These are phyloP conservation scores for Gymnocypris eckloni DNA, from an alignment of 2,797 vertebrate genomes.

Conservation along the genomic window DNA sequence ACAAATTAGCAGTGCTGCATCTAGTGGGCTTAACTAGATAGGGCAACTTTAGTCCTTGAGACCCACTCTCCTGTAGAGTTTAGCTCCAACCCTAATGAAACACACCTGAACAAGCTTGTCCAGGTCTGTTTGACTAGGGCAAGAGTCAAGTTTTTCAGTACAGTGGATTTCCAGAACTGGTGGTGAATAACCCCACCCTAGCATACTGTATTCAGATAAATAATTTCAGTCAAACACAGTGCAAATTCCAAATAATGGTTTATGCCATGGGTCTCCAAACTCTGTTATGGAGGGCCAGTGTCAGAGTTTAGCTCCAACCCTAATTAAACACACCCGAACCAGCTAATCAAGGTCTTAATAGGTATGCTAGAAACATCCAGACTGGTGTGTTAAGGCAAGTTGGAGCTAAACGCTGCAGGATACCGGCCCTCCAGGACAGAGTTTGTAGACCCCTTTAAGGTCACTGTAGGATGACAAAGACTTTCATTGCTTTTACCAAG, in stretches of 20 bases:
- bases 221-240: background rate
- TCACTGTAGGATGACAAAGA: background rate
- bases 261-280: background rate
- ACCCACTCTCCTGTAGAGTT: background rate
- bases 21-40: background rate
- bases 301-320: background rate
- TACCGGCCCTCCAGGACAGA: background rate
- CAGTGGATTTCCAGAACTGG: background rate
- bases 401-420: background rate
- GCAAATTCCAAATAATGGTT: background rate
- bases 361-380: background rate
- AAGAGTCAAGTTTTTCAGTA: background rate
- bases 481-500: background rate
- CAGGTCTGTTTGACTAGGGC: background rate
- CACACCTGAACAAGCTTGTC: background rate
- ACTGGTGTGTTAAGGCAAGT: background rate
- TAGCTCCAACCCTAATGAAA: background rate
- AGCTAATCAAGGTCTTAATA: background rate
- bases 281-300: background rate
- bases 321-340: background rate
- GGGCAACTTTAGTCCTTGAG: background rate
- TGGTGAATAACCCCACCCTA: background rate
- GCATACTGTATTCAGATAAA: background rate
- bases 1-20: background rate
- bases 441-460: background rate